Evolutionary conservation across 2,113 vertebrate genomes (phyloP).

Genomic region (Mesoclemmys tuberculata): DNA sequence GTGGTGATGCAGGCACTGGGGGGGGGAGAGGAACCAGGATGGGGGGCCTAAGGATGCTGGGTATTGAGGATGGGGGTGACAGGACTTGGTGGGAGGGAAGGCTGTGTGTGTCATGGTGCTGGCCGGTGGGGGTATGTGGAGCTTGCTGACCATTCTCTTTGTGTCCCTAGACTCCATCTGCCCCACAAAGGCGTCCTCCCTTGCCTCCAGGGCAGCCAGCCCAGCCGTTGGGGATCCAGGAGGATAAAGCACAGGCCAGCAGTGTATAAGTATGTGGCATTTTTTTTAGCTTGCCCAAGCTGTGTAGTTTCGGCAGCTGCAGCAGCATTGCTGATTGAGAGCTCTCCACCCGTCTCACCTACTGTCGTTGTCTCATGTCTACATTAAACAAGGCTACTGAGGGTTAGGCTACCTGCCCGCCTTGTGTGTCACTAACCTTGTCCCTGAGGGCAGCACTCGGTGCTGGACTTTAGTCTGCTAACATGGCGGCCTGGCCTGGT

Average conservation of each 20-base stretch:
- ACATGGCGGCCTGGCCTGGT: background rate
- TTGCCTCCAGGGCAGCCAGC: conserved; percentile 69
- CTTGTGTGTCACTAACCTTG: conserved; percentile 34
- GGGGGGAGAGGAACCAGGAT: fast-evolving
- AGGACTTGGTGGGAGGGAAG: background rate
- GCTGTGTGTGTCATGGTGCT: background rate
- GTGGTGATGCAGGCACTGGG: fast-evolving
- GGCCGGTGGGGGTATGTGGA: background rate
- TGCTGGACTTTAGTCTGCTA: background rate
- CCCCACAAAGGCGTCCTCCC: conserved; percentile 70
- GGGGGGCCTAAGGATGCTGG: background rate
- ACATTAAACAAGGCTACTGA: background rate
- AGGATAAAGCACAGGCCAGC: conserved; percentile 73
- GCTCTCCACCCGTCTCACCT: background rate
- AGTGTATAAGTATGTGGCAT: conserved; percentile 76
- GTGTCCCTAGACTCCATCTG: conserved; percentile 72
- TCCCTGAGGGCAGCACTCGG: background rate
- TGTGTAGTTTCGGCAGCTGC: conserved; percentile 56
- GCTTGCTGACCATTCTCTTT: conserved; percentile 70
- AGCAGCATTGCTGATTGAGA: conserved; percentile 1
- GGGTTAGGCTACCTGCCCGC: conserved; percentile 2
- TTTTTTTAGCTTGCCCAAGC: conserved; percentile 63
- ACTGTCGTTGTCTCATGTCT: conserved; percentile 12
- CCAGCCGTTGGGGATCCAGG: conserved; percentile 52
- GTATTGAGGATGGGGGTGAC: background rate